Evolutionary conservation across 2,888 invertebrate species (phyloP), one percentile per base, ranked within the genome.

Genomic region (Catocala nupta): DNA sequence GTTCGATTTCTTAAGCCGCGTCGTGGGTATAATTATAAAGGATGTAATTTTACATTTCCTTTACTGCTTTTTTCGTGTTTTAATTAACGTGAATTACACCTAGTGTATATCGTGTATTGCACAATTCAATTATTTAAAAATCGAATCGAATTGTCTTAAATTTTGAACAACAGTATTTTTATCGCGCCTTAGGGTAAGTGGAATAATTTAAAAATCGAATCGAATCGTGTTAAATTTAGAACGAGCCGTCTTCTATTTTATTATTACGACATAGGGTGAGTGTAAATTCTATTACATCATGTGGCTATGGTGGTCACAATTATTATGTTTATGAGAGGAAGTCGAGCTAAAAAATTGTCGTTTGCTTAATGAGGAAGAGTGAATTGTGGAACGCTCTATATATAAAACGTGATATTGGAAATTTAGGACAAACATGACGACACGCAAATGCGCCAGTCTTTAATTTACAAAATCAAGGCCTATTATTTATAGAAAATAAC

Each of bases 301-400:
- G 73, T 75, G 67, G 74, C 73, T 75, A 80, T 78, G 71, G 85
- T 86, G 82, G 77, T 78, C 80, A 80, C 81, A 80, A 78, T 83
- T 87, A 88, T 87, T 83, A 83, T 79, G 81, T 85, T 84, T 83
- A 87, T 83, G 81, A 85, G 81, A 91, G 93, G 93, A 93, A 88
- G 91, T 88, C 80, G 80, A 78, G 68, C 84, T 87, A 87, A 89
- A 64, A 89, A 89, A 88, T 86, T 88, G 86, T 86, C 83, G 75
- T 84, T 82, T 65, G 51, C 81, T 85, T 94, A 94, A 94, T 94
- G 92, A 94, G 94, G 94, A 94, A 84, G 93, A 89, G 81, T 79
- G 86, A 93, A 93, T 93, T 92, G 85, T 83, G 81, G 79, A 76
- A 59, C 81, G 85, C 74, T 80, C 83, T 82, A 84, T 81, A 85